A percentile compares a stretch with the other conserved stretches of the same genome.
Evolutionary conservation across 2,888 invertebrate species (phyloP).

Genomic region (Chalcis sispes): DNA sequence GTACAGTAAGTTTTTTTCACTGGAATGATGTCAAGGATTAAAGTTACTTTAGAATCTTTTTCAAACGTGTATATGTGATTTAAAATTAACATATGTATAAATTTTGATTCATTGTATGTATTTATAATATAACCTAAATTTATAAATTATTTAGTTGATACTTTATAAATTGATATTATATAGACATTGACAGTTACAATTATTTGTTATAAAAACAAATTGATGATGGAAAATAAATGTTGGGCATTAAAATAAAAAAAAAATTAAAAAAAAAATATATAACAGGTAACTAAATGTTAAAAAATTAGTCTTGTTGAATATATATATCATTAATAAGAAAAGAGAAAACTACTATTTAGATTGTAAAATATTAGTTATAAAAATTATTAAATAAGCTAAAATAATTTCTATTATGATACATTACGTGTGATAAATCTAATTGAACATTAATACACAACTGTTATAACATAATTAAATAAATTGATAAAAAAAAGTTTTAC

Average conservation of each 20-base stretch:
- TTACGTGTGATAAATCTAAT: no score
- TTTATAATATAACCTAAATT: neutral
- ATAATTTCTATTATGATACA: no score
- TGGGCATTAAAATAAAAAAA: neutral
- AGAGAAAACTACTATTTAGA: no score
- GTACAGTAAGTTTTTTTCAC: neutral
- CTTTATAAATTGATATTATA: slow-evolving; percentile 22
- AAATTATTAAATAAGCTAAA: no score
- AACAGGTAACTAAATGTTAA: no score
- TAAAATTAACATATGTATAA: neutral
- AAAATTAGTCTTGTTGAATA: no score
- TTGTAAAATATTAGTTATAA: no score
- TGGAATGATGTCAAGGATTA: slow-evolving; percentile 40
- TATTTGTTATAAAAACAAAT: neutral
- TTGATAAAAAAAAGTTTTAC: no score
- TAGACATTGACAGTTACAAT: no score
- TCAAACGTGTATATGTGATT: slow-evolving; percentile 14
- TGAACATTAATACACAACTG: no score
- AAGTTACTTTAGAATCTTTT: slow-evolving; percentile 32
- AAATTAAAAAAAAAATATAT: neutral
- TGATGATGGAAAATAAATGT: slow-evolving; percentile 8
- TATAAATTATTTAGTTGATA: slow-evolving; percentile 18
- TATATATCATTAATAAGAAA: no score
- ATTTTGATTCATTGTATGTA: slow-evolving; percentile 8
- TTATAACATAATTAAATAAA: no score